Conservation (phyloP, 2,888 invertebrate genomes). For the Panopea generosa region DNA sequence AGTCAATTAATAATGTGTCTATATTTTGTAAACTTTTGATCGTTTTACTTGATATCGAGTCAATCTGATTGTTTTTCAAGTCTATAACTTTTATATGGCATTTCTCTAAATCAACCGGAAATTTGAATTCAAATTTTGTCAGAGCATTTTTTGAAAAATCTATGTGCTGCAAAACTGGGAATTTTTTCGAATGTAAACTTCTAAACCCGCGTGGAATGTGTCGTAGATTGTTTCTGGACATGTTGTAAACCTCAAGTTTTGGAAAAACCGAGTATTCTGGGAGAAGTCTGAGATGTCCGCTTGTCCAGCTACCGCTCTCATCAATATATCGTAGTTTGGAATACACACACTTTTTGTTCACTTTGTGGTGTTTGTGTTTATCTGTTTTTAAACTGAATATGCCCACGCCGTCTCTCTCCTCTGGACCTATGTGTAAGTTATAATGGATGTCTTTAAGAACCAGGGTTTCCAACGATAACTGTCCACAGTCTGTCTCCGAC, state of each 20-base stretch:
- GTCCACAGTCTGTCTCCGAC: constrained; percentile 59
- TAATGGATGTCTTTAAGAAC: constrained; percentile 52
- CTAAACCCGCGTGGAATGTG: constrained; percentile 51
- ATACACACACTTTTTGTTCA: constrained; percentile 33
- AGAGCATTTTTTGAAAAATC: constrained; percentile 58
- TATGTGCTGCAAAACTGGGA: constrained; percentile 43
- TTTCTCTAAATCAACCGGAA: constrained; percentile 27
- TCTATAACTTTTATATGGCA: constrained; percentile 47
- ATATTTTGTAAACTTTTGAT: constrained; percentile 33
- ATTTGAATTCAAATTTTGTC: constrained; percentile 47
- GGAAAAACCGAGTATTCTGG: constrained; percentile 58
- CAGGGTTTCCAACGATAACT: constrained; percentile 43
- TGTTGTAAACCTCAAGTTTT: constrained; percentile 56
- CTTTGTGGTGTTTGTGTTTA: background rate
- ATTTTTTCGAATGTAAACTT: constrained; percentile 48
- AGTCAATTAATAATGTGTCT: constrained; percentile 45
- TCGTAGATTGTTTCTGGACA: constrained; percentile 50
- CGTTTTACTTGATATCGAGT: constrained; percentile 21
- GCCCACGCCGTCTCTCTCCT: constrained; percentile 30
- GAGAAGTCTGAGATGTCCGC: constrained; percentile 46
- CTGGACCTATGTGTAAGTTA: constrained; percentile 46
- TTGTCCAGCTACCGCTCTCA: constrained; percentile 56
- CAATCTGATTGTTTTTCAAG: constrained; percentile 44
- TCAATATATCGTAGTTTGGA: constrained; percentile 46
- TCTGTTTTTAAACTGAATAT: constrained; percentile 12